Percentiles rank a stretch among this genome's conserved stretches.
These are phyloP conservation scores for Slavum lentiscoides DNA, from an alignment of 2,888 invertebrate genomes.

Conservation along the genomic window DNA sequence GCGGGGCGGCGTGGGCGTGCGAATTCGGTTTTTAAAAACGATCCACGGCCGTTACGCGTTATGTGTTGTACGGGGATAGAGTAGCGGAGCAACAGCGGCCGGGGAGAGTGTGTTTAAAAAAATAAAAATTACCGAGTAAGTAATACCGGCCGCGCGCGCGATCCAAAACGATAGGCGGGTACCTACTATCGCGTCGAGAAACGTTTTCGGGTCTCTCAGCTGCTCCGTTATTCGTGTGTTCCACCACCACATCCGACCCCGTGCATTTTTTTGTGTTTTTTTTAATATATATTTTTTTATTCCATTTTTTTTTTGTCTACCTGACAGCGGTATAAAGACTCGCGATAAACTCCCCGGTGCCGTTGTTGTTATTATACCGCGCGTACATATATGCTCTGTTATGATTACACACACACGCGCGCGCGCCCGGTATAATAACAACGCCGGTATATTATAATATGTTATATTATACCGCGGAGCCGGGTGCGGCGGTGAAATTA, in stretches of 20 bases:
- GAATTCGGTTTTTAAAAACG: conserved; percentile 35
- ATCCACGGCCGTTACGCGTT: conserved; percentile 14
- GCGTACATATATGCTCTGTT: not conserved
- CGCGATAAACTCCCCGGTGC: conserved; percentile 8
- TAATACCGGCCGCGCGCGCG: conserved; percentile 20
- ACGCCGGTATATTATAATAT: not conserved
- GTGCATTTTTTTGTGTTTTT: no score
- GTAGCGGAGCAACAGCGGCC: no score
- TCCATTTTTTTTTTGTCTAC: not conserved
- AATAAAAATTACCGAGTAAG: conserved; percentile 32
- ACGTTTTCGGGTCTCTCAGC: conserved; percentile 3
- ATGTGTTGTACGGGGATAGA: no score
- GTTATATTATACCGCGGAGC: not conserved
- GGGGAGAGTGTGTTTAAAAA: no score
- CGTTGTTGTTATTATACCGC: not conserved
- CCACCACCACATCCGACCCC: not conserved
- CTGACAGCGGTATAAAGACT: not conserved
- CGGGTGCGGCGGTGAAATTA: conserved; percentile 29
- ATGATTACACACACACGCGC: not conserved
- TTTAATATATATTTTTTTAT: not conserved
- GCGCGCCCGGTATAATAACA: not conserved
- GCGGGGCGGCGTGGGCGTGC: conserved; percentile 18
- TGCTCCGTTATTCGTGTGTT: not conserved
- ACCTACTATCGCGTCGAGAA: not conserved
- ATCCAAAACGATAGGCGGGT: conserved; percentile 36